Evolutionary conservation across 2,113 vertebrate species (phyloP).

Genomic region (Diphyllodes magnificus): DNA sequence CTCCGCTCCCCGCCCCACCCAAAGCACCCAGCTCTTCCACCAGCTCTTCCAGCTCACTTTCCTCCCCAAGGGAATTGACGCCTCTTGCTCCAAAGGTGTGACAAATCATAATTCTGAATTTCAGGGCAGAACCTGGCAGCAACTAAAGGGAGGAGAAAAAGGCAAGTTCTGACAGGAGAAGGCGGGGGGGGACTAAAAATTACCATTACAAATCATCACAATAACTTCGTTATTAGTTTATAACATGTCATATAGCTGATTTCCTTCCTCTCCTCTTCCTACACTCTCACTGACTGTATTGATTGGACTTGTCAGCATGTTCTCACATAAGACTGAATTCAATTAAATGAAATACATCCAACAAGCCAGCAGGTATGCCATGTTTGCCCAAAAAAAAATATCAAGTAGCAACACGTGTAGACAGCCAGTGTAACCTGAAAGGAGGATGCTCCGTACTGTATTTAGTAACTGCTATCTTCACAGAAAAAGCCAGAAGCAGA

Average conservation of each 20-base stretch:
- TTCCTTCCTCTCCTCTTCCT: background rate
- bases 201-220: background rate
- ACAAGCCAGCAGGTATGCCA: background rate
- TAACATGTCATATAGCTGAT: background rate
- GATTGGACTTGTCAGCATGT: slow-evolving; percentile 16
- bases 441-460: background rate
- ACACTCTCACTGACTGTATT: slow-evolving; percentile 11
- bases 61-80: background rate
- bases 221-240: background rate
- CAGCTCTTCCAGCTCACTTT: slow-evolving; percentile 41
- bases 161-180: background rate
- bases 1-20: slow-evolving; percentile 39
- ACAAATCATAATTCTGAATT: background rate
- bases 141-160: background rate
- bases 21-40: slow-evolving; percentile 25
- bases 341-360: background rate
- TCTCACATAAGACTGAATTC: background rate
- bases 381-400: background rate
- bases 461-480: background rate
- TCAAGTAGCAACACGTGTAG: background rate
- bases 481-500: background rate
- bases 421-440: background rate
- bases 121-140: background rate
- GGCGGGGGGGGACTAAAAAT: background rate
- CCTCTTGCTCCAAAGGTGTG: background rate